These are phyloP conservation scores for Malthinus flaveolus DNA, from an alignment of 2,888 invertebrate species.

Conservation along the genomic window DNA sequence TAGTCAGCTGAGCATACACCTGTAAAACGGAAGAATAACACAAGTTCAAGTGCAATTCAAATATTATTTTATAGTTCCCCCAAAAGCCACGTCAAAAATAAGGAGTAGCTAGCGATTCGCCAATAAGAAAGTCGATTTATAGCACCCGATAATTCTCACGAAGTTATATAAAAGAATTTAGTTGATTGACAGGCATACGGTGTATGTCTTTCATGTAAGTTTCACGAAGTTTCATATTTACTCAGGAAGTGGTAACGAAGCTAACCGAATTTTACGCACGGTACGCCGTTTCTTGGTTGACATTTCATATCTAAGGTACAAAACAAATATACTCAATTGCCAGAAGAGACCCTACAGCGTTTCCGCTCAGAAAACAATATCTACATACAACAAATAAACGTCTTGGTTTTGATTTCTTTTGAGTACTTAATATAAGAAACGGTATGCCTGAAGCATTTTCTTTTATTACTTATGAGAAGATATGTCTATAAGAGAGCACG, in stretches of 20 bases:
- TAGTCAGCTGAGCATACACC: conserved; percentile 27
- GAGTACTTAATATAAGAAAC: conserved; percentile 37
- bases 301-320: conserved; percentile 28
- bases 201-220: conserved; percentile 4
- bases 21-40: conserved; percentile 27
- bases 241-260: conserved; percentile 21
- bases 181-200: conserved; percentile 13
- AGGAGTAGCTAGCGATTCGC: conserved; percentile 3
- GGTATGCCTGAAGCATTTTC: conserved; percentile 18
- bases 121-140: conserved; percentile 11
- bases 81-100: conserved; percentile 10
- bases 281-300: conserved; percentile 25
- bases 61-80: conserved; percentile 31
- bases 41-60: conserved; percentile 34
- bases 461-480: conserved; percentile 30
- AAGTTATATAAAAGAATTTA: conserved; percentile 16
- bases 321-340: conserved; percentile 25
- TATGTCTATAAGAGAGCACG: not conserved
- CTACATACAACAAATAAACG: conserved; percentile 34
- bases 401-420: conserved; percentile 35
- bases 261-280: conserved; percentile 27
- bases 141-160: conserved; percentile 22
- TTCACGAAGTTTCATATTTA: conserved; percentile 16
- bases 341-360: conserved; percentile 25
- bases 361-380: conserved; percentile 30